phyloP scores from a whole-genome alignment of 1,140 invertebrate species.

The Leucophenga varia region DNA sequence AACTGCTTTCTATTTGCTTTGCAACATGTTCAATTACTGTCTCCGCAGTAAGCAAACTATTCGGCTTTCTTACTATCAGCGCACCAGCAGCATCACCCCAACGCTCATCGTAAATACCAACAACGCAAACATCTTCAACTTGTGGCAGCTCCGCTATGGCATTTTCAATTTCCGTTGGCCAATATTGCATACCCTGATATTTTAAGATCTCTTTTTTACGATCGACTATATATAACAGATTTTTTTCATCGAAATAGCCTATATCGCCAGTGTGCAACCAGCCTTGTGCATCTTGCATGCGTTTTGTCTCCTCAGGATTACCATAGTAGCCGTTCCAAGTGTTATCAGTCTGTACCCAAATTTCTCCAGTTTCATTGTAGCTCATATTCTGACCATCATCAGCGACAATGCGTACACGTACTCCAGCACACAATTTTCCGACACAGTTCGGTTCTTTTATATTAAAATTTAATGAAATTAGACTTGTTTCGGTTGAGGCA shows the following conservation, averaged over 20 bases:
- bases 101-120: constrained; percentile 30
- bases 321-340: constrained; percentile 56
- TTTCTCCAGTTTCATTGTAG: constrained; percentile 41
- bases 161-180: constrained; percentile 39
- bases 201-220: constrained; percentile 79
- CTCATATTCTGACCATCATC: constrained; percentile 19
- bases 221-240: constrained; percentile 69
- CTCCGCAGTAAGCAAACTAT: constrained; percentile 19
- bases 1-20: constrained; percentile 45
- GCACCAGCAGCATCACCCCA: constrained; percentile 31
- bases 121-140: constrained; percentile 34
- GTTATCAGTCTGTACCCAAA: constrained; percentile 31
- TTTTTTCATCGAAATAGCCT: constrained; percentile 67
- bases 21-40: constrained; percentile 31
- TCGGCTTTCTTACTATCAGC: constrained; percentile 20
- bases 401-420: constrained; percentile 40
- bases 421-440: constrained; percentile 16
- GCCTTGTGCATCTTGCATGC: constrained; percentile 62
- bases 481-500: constrained; percentile 16
- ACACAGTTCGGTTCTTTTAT: constrained; percentile 13
- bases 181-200: constrained; percentile 58
- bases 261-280: constrained; percentile 76
- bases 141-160: constrained; percentile 25
- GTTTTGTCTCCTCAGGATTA: constrained; percentile 61
- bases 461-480: constrained; percentile 13